Evolutionary conservation across 64 coral and sea anemone genomes (phyloP).

Genomic region (Platygyra sinensis): DNA sequence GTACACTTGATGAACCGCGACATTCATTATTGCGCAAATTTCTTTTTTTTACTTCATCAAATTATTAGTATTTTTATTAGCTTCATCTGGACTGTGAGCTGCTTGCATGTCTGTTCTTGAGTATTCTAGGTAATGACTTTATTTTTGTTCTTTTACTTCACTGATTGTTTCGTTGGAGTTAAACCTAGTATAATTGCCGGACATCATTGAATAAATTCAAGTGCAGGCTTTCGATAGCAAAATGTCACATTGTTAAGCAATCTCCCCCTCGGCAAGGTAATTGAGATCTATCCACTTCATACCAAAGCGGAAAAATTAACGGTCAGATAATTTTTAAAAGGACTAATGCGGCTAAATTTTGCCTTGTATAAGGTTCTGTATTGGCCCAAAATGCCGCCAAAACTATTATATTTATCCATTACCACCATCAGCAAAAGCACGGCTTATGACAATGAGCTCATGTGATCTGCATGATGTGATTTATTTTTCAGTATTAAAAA

Average conservation of each 20-base stretch:
- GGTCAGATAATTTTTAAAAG: neutral
- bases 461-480: too few relatives aligned
- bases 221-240: neutral
- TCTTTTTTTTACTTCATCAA: too few relatives aligned
- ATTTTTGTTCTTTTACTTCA: neutral
- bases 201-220: neutral
- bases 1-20: too few relatives aligned
- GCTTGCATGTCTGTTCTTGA: too few relatives aligned
- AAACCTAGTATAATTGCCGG: neutral
- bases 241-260: neutral
- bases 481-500: too few relatives aligned
- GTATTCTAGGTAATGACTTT: too few relatives aligned
- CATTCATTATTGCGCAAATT: too few relatives aligned
- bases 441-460: too few relatives aligned
- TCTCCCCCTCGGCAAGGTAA: neutral
- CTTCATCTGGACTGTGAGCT: too few relatives aligned
- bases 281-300: neutral
- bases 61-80: too few relatives aligned
- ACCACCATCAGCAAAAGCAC: neutral
- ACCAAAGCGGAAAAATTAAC: neutral
- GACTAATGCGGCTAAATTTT: neutral
- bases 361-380: neutral
- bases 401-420: neutral
- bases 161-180: neutral
- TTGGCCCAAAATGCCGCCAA: neutral